Base-by-base conservation (phyloP, 2,113 vertebrate genomes). In the Lagopus muta region DNA sequence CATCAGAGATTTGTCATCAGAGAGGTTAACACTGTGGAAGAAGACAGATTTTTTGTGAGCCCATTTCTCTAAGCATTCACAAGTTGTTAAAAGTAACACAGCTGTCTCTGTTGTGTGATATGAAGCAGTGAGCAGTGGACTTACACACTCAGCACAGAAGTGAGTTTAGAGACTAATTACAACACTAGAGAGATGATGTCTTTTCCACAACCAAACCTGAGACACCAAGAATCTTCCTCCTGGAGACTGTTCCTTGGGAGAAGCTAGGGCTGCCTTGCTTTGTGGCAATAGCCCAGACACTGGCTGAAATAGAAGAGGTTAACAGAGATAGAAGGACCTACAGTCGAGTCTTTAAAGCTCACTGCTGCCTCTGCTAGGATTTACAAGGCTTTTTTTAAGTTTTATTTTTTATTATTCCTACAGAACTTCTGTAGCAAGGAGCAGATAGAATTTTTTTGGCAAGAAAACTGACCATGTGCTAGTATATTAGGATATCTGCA, bases 181-280 rank as follows among this genome's bases (percentile, higher is more conserved):
- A 62, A 13, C 7, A 30, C 16, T 36, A 58, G 50, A 58, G 70
- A 89, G 54, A 43, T 1, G 0, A 62, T 22, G 73, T 70, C 0
- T 61, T 80, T 86, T 36, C 16, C 30, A 57, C 15, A 65, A 15
- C 3, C 4, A 36, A 43, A 55, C 6, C 5, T 20, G 20, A 73
- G 12, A 3, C 13, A 83, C 57, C 61, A 77, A 70, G 11, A 7
- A 9, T 61, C 5, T 82, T 4, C 27, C 40, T 70, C 27, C 40
- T 62, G 28, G 16, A 70, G 20, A 16, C 6, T 24, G 22, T 15
- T 27, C 5, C 2, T 69, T 30, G 7, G 32, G 87, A 93, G 3
- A 10, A 60, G 24, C 50, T 11, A 71, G 10, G 21, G 10, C 22
- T 74, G 36, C 7, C 14, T 34, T 58, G 32, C 8, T 17, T 0